Evolutionary conservation across 1,140 invertebrate genomes (phyloP).

Genomic region (Littorina saxatilis): DNA sequence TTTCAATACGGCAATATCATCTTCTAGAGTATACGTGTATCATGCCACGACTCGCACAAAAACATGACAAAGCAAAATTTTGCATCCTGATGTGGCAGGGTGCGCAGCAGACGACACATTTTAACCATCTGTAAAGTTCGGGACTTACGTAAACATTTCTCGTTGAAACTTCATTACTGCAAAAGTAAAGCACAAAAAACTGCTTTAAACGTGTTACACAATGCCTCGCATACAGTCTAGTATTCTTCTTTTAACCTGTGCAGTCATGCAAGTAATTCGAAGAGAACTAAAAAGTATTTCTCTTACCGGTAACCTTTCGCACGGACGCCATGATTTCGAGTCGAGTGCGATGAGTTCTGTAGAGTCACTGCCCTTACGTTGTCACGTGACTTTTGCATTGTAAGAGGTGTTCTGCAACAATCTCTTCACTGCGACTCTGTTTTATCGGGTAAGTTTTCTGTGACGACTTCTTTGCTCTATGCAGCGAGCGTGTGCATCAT

Average conservation of each 20-base stretch:
- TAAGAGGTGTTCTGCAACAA: not conserved
- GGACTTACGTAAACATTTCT: not conserved
- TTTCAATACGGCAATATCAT: too few relatives aligned
- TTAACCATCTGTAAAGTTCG: too few relatives aligned
- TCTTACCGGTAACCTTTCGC: conserved; percentile 20
- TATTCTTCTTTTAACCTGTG: too few relatives aligned
- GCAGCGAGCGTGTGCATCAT: too few relatives aligned
- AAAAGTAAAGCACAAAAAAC: not conserved
- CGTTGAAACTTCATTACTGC: not conserved
- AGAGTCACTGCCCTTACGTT: not conserved
- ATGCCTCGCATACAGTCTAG: not conserved
- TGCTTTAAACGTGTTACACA: not conserved
- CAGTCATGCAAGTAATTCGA: too few relatives aligned
- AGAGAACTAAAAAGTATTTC: not conserved
- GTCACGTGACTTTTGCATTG: not conserved
- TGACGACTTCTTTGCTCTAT: not conserved
- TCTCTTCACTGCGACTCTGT: not conserved
- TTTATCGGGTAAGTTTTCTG: not conserved
- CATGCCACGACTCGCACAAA: too few relatives aligned
- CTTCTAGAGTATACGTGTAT: too few relatives aligned
- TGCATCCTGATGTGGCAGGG: too few relatives aligned
- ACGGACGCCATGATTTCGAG: not conserved
- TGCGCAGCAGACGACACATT: conserved; percentile 1
- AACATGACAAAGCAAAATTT: too few relatives aligned
- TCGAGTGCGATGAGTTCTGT: not conserved